These are phyloP conservation scores for Ardeotis arabs DNA, from an alignment of 2,113 vertebrate genomes.

Conservation along the genomic window DNA sequence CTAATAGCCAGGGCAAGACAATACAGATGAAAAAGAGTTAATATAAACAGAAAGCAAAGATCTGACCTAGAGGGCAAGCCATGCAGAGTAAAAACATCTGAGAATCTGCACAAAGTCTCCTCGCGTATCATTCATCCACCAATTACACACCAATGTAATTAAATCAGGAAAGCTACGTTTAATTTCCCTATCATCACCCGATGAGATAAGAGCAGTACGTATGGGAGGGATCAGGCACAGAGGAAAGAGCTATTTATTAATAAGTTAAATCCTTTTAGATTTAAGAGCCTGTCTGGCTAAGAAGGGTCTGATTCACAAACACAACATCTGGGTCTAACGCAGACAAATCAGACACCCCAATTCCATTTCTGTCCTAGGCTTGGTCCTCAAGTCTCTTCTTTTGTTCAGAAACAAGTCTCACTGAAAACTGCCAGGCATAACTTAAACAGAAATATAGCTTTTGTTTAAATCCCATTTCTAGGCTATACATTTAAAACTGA, in stretches of 20 bases:
- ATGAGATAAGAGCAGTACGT: conserved; percentile 45
- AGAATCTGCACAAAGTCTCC: conserved; percentile 27
- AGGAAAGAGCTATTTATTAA: conserved; percentile 55
- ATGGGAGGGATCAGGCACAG: conserved; percentile 35
- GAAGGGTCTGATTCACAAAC: not conserved
- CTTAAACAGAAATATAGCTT: not conserved
- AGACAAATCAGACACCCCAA: not conserved
- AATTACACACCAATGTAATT: conserved; percentile 50
- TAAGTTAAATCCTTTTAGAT: conserved; percentile 50
- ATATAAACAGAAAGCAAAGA: conserved; percentile 1
- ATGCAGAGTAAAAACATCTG: not conserved
- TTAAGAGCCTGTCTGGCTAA: not conserved
- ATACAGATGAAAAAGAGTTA: not conserved
- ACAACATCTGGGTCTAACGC: not conserved
- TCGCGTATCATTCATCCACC: conserved; percentile 15
- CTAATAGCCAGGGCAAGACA: not conserved
- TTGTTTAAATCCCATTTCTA: not conserved
- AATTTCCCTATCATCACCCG: conserved; percentile 54
- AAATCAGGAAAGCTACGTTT: conserved; percentile 53
- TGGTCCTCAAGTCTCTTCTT: not conserved
- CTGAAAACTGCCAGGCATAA: not conserved
- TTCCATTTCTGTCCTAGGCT: not conserved
- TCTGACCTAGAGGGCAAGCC: not conserved
- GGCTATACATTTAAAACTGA: not conserved
- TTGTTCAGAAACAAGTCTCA: not conserved